These are phyloP conservation scores for Archocentrus centrarchus DNA, from an alignment of 2,113 vertebrate genomes.

Conservation along the genomic window DNA sequence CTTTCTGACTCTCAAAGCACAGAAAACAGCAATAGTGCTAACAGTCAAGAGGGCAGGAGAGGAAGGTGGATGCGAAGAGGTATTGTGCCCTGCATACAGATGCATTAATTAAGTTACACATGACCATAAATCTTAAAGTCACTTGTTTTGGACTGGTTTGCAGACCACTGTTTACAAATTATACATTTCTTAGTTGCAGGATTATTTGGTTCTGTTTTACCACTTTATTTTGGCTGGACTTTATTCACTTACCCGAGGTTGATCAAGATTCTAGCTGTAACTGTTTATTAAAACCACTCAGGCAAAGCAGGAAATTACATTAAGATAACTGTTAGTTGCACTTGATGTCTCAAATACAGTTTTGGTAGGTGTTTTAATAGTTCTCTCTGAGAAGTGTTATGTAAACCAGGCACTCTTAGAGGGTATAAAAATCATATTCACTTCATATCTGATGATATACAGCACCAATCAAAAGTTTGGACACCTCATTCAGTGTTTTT, in stretches of 20 bases:
- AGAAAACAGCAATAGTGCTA: slow-evolving; percentile 83
- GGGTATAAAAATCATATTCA: not conserved
- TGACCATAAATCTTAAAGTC: not conserved
- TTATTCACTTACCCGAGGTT: not conserved
- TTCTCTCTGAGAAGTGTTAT: too few relatives aligned
- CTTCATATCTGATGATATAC: not conserved
- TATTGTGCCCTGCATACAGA: slow-evolving; percentile 59
- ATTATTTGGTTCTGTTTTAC: not conserved
- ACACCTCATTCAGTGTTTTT: too few relatives aligned
- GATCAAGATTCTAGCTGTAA: not conserved
- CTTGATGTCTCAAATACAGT: not conserved
- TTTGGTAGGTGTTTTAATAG: not conserved
- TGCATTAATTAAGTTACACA: not conserved
- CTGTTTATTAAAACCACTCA: not conserved
- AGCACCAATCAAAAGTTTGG: too few relatives aligned
- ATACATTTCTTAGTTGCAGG: not conserved
- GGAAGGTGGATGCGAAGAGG: slow-evolving; percentile 94
- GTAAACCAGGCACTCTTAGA: not conserved
- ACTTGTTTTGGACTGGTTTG: not conserved
- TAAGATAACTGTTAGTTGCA: not conserved
- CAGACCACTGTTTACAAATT: not conserved
- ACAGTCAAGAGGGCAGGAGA: slow-evolving; percentile 82
- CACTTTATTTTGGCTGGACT: not conserved
- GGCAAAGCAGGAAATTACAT: not conserved
- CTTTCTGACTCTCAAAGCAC: slow-evolving; percentile 87